Evolutionary conservation across 2,888 invertebrate species (phyloP).

Genomic region (Drosophila acutilabella): DNA sequence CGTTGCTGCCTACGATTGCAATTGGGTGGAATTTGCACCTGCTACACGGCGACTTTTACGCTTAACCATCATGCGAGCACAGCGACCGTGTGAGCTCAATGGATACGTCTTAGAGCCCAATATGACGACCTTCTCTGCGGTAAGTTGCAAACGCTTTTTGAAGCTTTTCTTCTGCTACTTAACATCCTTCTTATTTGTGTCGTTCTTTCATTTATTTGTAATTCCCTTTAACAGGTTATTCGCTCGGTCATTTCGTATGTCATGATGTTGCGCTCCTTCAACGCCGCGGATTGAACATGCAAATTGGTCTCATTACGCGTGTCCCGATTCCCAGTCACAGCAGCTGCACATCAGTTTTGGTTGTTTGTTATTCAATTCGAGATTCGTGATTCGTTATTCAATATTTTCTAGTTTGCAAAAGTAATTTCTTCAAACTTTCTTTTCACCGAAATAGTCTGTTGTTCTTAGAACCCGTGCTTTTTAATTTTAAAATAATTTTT

Average conservation of each 20-base stretch:
- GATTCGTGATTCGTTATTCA: not conserved
- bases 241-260: slow-evolving; percentile 65
- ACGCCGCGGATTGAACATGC: not conserved
- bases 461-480: too few relatives aligned
- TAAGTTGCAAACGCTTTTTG: slow-evolving; percentile 26
- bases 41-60: slow-evolving; percentile 27
- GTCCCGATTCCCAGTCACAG: not conserved
- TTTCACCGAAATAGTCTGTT: too few relatives aligned
- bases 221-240: slow-evolving; percentile 51
- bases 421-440: too few relatives aligned
- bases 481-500: too few relatives aligned
- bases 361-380: not conserved
- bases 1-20: slow-evolving; percentile 51
- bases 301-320: too few relatives aligned
- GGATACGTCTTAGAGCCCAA: slow-evolving; percentile 63
- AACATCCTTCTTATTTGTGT: not conserved
- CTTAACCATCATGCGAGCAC: slow-evolving; percentile 54
- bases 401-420: too few relatives aligned
- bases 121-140: slow-evolving; percentile 65
- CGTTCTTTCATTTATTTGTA: not conserved
- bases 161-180: not conserved
- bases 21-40: slow-evolving; percentile 50
- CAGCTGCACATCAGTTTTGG: not conserved
- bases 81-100: slow-evolving; percentile 53
- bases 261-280: slow-evolving; percentile 68